These are phyloP conservation scores for Athrips mouffetella DNA, from an alignment of 2,888 invertebrate species.

Conservation along the genomic window DNA sequence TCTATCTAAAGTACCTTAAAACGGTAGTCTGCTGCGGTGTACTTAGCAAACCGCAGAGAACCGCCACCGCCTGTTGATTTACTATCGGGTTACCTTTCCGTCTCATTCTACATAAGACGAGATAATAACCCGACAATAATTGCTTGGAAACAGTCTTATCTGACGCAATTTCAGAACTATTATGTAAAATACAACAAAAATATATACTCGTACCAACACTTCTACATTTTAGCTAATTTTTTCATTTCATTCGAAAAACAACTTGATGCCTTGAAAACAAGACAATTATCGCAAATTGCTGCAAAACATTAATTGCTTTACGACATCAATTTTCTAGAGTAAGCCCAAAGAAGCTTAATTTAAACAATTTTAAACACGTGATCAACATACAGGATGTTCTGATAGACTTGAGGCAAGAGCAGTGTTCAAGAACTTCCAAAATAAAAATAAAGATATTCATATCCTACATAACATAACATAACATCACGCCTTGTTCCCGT, in stretches of 20 bases:
- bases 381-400: no score
- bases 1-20: neutral
- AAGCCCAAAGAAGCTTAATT: no score
- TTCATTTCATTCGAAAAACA: neutral
- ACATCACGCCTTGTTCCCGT: no score
- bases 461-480: no score
- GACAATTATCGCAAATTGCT: neutral
- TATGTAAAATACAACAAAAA: neutral
- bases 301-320: neutral
- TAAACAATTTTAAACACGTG: no score
- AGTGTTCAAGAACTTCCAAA: no score
- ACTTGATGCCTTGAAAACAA: neutral
- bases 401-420: no score
- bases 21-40: slow-evolving; percentile 10
- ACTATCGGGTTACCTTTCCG: slow-evolving; percentile 48
- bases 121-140: neutral
- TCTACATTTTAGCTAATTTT: neutral
- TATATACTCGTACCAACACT: neutral
- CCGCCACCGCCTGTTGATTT: slow-evolving; percentile 32
- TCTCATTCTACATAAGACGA: slow-evolving; percentile 29
- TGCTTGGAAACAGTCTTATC: slow-evolving; percentile 5
- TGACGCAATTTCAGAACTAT: neutral
- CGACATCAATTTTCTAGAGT: neutral
- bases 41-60: slow-evolving; percentile 26
- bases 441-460: no score